Conservation (phyloP, 2,113 vertebrate species). For the Miniopterus natalensis region DNA sequence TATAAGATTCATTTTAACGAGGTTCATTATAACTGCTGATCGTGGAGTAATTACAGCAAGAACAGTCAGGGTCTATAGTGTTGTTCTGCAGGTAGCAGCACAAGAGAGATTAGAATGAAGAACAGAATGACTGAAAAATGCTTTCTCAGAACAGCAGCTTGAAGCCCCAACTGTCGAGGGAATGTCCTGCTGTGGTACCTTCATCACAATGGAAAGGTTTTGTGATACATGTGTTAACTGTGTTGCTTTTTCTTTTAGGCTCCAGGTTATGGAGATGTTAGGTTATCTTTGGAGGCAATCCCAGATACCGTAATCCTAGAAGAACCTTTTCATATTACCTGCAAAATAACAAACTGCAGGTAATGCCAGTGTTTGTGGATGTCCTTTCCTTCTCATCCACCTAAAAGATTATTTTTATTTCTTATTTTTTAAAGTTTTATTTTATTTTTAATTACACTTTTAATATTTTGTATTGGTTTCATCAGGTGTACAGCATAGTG, state of each 20-base stretch:
- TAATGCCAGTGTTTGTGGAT: slow-evolving; percentile 83
- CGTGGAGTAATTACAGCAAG: slow-evolving; percentile 4
- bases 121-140: not conserved
- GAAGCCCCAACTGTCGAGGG: not conserved
- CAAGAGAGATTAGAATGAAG: not conserved
- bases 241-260: slow-evolving; percentile 89
- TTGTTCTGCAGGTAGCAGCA: not conserved
- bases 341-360: slow-evolving; percentile 99
- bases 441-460: not conserved
- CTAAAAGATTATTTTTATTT: not conserved
- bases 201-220: not conserved
- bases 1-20: not conserved
- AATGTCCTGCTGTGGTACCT: not conserved
- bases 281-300: slow-evolving; percentile 96
- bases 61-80: not conserved
- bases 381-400: not conserved
- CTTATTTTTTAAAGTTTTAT: not conserved
- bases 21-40: slow-evolving; percentile 48
- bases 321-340: slow-evolving; percentile 97
- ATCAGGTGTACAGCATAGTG: not conserved
- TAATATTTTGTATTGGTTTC: not conserved
- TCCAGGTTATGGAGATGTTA: slow-evolving; percentile 97
- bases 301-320: slow-evolving; percentile 98
- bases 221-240: slow-evolving; percentile 48
- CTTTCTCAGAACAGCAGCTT: not conserved